Evolutionary conservation across 1,140 invertebrate genomes (phyloP).

Genomic region (Littorina saxatilis): DNA sequence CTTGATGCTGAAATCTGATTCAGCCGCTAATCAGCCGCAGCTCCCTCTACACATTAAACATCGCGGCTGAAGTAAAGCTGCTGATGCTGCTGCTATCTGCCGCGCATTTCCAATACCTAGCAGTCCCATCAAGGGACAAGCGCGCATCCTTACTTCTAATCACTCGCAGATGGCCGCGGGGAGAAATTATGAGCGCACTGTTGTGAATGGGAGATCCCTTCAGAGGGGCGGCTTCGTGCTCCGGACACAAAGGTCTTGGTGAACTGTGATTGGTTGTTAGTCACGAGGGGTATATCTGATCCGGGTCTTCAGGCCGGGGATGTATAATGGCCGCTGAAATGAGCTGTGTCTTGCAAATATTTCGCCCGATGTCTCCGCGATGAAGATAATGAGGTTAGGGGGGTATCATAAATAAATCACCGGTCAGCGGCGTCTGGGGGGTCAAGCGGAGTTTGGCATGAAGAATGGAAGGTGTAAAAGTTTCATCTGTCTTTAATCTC

Average conservation of each 20-base stretch:
- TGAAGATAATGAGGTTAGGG: conserved; percentile 35
- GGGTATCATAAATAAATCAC: conserved; percentile 40
- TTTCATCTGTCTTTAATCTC: conserved; percentile 31
- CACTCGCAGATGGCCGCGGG: conserved; percentile 23
- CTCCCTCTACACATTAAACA: conserved; percentile 26
- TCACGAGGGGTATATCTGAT: conserved; percentile 15
- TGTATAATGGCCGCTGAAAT: conserved; percentile 17
- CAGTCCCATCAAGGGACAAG: conserved; percentile 4
- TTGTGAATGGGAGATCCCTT: conserved; percentile 25
- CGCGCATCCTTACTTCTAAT: conserved; percentile 14
- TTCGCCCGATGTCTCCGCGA: conserved; percentile 14
- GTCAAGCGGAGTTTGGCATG: conserved; percentile 18
- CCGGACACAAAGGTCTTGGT: conserved; percentile 13
- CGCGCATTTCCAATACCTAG: not conserved
- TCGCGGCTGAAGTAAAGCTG: conserved; percentile 14
- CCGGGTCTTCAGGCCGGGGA: not conserved
- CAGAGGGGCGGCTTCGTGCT: not conserved
- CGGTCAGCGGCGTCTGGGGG: not conserved
- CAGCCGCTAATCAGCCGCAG: conserved; percentile 14
- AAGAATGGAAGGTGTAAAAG: conserved; percentile 28
- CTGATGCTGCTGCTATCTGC: conserved; percentile 35
- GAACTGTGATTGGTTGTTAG: conserved; percentile 33
- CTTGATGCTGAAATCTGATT: not conserved
- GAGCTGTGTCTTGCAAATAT: conserved; percentile 32
- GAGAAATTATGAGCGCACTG: conserved; percentile 37